A percentile compares a stretch with the other conserved stretches of the same genome.
These are phyloP conservation scores for Centropus unirufus DNA, from an alignment of 2,113 vertebrate species.

Conservation along the genomic window DNA sequence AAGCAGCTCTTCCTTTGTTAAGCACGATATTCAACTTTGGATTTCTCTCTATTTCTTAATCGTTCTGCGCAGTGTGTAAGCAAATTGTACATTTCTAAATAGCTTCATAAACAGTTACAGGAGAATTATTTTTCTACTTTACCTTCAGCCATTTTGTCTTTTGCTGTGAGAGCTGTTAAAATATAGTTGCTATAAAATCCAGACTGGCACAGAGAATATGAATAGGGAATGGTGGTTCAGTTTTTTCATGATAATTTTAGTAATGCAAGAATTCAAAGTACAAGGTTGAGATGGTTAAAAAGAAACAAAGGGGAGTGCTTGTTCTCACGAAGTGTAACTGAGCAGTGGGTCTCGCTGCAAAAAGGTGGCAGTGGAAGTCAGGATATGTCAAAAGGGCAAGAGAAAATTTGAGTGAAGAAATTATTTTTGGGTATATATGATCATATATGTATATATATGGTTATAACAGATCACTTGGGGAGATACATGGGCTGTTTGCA, in stretches of 20 bases:
- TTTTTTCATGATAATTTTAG: neutral
- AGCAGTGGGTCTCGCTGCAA: fast-evolving
- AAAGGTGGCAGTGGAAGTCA: neutral
- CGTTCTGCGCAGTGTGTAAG: fast-evolving
- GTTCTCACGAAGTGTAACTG: neutral
- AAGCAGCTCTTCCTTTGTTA: neutral
- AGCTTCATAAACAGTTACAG: neutral
- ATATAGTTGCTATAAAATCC: neutral
- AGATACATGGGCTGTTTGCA: neutral
- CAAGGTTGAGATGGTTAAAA: neutral
- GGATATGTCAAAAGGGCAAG: neutral
- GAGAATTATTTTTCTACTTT: neutral
- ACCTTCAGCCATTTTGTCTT: neutral
- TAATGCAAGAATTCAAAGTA: neutral
- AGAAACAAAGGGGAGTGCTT: neutral
- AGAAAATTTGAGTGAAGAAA: neutral
- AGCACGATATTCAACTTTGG: neutral
- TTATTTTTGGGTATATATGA: neutral
- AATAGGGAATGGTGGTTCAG: neutral
- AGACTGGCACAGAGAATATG: neutral
- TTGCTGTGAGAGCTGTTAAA: neutral
- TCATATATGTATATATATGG: neutral
- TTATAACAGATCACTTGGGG: neutral
- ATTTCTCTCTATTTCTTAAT: neutral
- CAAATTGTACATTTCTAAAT: neutral